Evolutionary conservation across 2,888 invertebrate species (phyloP).

Genomic region (Loripinus fragilis): DNA sequence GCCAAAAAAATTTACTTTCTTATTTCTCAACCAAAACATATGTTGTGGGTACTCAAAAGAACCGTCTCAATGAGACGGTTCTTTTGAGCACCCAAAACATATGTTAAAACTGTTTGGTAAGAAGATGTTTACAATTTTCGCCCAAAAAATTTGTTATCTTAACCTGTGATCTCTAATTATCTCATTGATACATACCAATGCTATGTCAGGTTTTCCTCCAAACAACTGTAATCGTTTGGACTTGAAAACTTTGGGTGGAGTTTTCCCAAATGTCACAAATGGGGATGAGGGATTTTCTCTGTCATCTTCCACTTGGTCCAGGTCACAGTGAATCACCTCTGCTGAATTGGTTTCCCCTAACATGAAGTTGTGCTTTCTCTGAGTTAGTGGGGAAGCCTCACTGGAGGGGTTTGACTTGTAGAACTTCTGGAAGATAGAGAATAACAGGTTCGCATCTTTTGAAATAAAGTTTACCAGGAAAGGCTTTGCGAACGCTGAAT

Average conservation of each 20-base stretch:
- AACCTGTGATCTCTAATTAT: no score
- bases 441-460: no score
- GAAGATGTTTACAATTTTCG: no score
- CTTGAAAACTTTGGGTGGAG: constrained; percentile 63
- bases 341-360: constrained; percentile 29
- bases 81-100: no score
- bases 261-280: constrained; percentile 79
- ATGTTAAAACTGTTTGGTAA: no score
- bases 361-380: constrained; percentile 52
- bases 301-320: not conserved
- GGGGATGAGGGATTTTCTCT: constrained; percentile 62
- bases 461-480: no score
- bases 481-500: no score
- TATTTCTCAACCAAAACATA: no score
- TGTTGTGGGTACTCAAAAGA: no score
- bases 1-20: no score
- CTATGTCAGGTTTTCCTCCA: constrained; percentile 44
- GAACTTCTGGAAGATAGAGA: constrained; percentile 49
- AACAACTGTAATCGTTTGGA: constrained; percentile 55
- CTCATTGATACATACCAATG: constrained; percentile 48
- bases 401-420: not conserved
- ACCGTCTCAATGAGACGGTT: no score
- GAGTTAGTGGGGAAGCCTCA: constrained; percentile 43
- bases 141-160: no score
- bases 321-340: constrained; percentile 36